Evolutionary conservation across 1,140 invertebrate species (phyloP).

Genomic region (Micrasema minimum): DNA sequence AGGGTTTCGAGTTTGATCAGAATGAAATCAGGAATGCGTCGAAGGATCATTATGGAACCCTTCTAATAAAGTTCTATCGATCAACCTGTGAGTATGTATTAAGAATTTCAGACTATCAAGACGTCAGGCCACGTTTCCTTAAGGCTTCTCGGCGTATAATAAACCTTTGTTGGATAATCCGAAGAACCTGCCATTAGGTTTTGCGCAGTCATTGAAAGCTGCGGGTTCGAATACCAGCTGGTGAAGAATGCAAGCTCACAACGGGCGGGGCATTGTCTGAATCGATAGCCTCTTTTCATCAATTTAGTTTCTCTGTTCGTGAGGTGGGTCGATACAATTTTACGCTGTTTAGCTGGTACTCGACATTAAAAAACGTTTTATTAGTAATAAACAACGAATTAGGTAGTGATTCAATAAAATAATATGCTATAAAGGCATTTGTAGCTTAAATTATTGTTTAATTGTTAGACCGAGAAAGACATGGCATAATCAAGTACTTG

Average conservation of each 20-base stretch:
- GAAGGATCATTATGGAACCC: no score
- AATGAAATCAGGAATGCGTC: no score
- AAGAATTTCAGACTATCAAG: background rate
- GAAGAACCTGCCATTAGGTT: constrained; percentile 6
- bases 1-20: no score
- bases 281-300: background rate
- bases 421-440: no score
- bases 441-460: no score
- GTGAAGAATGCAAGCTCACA: constrained; percentile 18
- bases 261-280: background rate
- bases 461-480: no score
- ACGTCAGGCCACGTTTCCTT: background rate
- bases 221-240: background rate
- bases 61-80: no score
- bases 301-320: constrained; percentile 5
- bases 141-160: background rate
- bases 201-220: constrained; percentile 6
- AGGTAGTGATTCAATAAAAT: no score
- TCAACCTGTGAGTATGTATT: no score
- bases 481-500: no score
- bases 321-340: background rate
- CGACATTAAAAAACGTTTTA: no score
- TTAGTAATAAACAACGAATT: no score
- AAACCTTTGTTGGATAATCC: constrained; percentile 6
- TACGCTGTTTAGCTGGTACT: background rate